Evolutionary conservation across 2,113 vertebrate species (phyloP).

Genomic region (Lampris incognitus): DNA sequence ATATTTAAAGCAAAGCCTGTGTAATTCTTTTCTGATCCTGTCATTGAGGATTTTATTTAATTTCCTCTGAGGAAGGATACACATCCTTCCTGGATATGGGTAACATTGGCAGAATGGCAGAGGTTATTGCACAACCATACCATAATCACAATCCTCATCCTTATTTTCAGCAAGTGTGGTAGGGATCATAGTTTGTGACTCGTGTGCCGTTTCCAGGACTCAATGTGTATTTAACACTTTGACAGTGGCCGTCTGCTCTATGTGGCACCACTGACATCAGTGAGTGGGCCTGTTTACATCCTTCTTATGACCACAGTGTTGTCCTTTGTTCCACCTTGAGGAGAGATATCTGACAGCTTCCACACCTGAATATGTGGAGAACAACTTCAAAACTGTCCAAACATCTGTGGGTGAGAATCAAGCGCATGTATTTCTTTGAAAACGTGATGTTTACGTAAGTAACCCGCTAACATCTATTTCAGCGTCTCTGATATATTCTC

Average conservation of each 20-base stretch:
- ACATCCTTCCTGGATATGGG: constrained; percentile 4
- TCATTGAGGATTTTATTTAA: background rate
- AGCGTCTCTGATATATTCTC: too few relatives aligned
- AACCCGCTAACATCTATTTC: too few relatives aligned
- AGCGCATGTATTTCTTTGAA: background rate
- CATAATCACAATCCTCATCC: constrained; percentile 55
- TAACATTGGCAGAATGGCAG: constrained; percentile 50
- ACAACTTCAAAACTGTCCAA: constrained; percentile 54
- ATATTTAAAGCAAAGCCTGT: constrained; percentile 13
- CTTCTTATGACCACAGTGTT: constrained; percentile 11
- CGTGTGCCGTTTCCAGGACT: background rate
- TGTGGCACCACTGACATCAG: background rate
- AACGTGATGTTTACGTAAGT: too few relatives aligned
- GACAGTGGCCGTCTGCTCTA: constrained; percentile 8
- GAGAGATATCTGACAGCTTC: background rate
- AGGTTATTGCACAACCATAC: constrained; percentile 29
- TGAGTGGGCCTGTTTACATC: constrained; percentile 6
- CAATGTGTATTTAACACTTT: constrained; percentile 34
- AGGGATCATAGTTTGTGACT: constrained; percentile 38
- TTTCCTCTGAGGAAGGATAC: constrained; percentile 47
- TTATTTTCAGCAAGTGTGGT: constrained; percentile 61
- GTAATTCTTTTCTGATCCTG: background rate
- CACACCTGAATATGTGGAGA: constrained; percentile 25
- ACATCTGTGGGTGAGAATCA: background rate
- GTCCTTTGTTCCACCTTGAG: constrained; percentile 49